These are phyloP conservation scores for Sipunculus nudus DNA, from an alignment of 2,888 invertebrate species.

Conservation along the genomic window DNA sequence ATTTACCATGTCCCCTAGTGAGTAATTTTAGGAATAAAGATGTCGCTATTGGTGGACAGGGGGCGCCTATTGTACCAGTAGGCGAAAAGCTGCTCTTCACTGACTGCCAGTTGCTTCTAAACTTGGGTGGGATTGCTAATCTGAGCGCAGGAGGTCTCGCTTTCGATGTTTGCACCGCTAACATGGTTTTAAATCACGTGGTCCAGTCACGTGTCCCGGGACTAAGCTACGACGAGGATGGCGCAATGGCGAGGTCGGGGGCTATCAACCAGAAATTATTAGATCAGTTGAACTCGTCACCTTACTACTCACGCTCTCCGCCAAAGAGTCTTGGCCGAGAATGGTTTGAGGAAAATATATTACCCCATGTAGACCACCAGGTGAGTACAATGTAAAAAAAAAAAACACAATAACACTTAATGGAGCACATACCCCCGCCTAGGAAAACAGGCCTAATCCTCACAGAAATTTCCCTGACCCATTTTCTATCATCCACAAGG, in stretches of 20 bases:
- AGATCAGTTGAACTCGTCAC: conserved; percentile 43
- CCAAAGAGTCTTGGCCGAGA: conserved; percentile 58
- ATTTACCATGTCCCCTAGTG: conserved; percentile 49
- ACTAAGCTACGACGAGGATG: conserved; percentile 50
- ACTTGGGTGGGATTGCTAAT: conserved; percentile 61
- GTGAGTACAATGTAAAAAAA: neutral
- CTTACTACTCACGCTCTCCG: conserved; percentile 47
- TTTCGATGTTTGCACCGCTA: conserved; percentile 58
- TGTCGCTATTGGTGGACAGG: conserved; percentile 59
- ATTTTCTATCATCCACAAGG: too few species aligned
- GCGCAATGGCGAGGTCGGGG: conserved; percentile 48
- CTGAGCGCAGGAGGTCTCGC: conserved; percentile 48
- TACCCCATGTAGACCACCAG: conserved; percentile 52
- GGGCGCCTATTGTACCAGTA: conserved; percentile 58
- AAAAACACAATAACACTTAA: neutral
- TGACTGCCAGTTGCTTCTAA: conserved; percentile 53
- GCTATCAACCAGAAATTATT: conserved; percentile 43
- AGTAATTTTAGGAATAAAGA: conserved; percentile 59
- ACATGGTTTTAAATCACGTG: conserved; percentile 54
- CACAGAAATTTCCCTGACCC: too few species aligned
- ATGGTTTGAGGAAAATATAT: conserved; percentile 50
- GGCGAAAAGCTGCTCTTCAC: conserved; percentile 56
- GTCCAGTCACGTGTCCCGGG: conserved; percentile 36
- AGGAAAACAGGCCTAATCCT: too few species aligned
- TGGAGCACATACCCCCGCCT: too few species aligned